Conservation (phyloP, 2,113 vertebrate genomes). For the Passerina amoena region DNA sequence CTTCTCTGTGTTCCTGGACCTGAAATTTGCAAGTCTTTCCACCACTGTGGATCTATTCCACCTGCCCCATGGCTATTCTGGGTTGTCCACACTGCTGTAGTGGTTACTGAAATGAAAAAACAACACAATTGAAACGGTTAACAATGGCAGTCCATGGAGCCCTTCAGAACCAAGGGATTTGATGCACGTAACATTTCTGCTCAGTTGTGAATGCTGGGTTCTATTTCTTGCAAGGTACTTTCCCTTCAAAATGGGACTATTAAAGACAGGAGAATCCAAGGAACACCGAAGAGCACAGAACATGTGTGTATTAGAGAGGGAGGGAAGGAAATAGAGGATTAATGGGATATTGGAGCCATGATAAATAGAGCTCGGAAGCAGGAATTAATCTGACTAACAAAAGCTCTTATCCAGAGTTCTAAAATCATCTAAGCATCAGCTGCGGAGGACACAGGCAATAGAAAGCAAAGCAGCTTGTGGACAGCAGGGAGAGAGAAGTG, state of each 20-base stretch:
- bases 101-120: constrained; percentile 67
- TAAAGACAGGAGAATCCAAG: background rate
- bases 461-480: constrained; percentile 1
- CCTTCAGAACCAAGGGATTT: constrained; percentile 28
- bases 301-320: background rate
- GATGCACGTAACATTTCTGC: constrained; percentile 35
- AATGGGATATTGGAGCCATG: background rate
- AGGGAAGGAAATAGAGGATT: background rate
- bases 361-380: background rate
- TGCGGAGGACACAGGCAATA: constrained; percentile 12
- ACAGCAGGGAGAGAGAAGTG: background rate
- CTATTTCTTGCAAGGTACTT: background rate
- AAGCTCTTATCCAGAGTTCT: constrained; percentile 3
- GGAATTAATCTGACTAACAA: constrained; percentile 3
- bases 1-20: constrained; percentile 67
- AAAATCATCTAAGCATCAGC: background rate
- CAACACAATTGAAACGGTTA: constrained; percentile 63
- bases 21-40: constrained; percentile 59
- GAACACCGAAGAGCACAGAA: background rate
- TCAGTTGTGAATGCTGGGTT: background rate
- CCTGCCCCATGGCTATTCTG: constrained; percentile 65
- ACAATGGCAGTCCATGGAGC: constrained; percentile 27
- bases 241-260: background rate
- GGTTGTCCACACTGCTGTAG: constrained; percentile 63
- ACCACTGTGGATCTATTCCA: constrained; percentile 65